Evolutionary conservation across 2,113 vertebrate genomes (phyloP), one percentile per base, ranked within the genome.

Genomic region (Microcebus tavaratra): DNA sequence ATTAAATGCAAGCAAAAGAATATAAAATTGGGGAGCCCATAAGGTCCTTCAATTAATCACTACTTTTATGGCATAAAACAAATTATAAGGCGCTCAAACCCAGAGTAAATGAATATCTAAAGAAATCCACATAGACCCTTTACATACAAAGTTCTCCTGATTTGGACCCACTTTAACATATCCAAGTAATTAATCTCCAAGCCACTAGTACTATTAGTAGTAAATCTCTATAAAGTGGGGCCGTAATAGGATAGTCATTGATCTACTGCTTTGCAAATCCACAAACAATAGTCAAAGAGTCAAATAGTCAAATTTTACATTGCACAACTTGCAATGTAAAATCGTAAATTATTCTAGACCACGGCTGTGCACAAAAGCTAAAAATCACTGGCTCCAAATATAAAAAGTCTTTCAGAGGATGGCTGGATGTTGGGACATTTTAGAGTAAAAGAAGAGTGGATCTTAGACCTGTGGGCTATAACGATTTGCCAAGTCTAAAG

Each of bases 61-160:
- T 53, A 67, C 3, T 13, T 67, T 86, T 57, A 45, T 11, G 21
- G 7, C 31, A 61, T 42, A 10, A 76, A 65, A 45, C 15, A 88
- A 73, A 72, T 13, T 18, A 36, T 85, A 79, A 90, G 34, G 6
- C 31, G 7, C 27, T 20, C 21, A 78, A 50, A 63, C 4, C 55
- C 4, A 59, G 34, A 61, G 27, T 34, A 31, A 36, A 14, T 31
- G 9, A 17, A 42, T 70, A 61, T 10, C 21, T 70, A 65, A 63
- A 70, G 42, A 79, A 78, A 78, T 84, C 63, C 39, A 17, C n/a
- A 9, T 53, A 84, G 14, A 85, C 17, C 21, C 11, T 94, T 94
- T 13, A 31, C 13, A 25, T 25, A 50, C 65, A 81, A 90, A 5
- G 18, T 53, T 90, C 34, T 86, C 29, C 39, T 95, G 23, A 81